A percentile compares a stretch with the other conserved stretches of the same genome.
Evolutionary conservation across 37 sponge, comb jelly and placozoan species (phyloP).

Genomic region (Beroe ovata): DNA sequence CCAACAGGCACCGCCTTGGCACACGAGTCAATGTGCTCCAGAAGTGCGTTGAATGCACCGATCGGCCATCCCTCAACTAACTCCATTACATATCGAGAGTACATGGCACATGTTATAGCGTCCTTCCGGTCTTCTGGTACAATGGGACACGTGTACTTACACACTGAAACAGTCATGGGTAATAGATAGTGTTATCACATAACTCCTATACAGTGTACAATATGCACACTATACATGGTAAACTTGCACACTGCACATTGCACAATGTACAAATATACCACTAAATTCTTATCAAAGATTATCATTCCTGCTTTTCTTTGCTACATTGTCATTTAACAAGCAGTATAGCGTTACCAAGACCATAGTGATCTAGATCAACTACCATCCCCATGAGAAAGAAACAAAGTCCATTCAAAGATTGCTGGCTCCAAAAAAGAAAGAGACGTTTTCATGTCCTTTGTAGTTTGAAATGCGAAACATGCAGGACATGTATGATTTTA

Average conservation of each 20-base stretch:
- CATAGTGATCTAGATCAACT: too few relatives aligned
- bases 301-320: too few relatives aligned
- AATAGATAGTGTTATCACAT: too few relatives aligned
- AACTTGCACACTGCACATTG: neutral
- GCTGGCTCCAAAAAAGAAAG: too few relatives aligned
- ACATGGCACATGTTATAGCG: neutral
- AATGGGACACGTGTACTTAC: conserved; percentile 26
- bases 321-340: too few relatives aligned
- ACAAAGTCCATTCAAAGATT: too few relatives aligned
- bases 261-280: too few relatives aligned
- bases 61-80: conserved; percentile 37
- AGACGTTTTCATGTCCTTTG: neutral
- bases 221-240: neutral
- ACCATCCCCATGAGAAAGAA: too few relatives aligned
- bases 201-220: neutral
- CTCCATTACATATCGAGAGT: conserved; percentile 1
- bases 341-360: too few relatives aligned
- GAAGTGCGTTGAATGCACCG: conserved; percentile 18
- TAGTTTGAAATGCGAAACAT: neutral
- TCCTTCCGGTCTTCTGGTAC: conserved; percentile 47
- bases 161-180: conserved; percentile 9
- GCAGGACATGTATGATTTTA: neutral
- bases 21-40: conserved; percentile 36
- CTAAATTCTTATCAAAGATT: too few relatives aligned
- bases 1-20: conserved; percentile 56